phyloP scores from a whole-genome alignment of 2,113 vertebrate species.

The Sylvia atricapilla region DNA sequence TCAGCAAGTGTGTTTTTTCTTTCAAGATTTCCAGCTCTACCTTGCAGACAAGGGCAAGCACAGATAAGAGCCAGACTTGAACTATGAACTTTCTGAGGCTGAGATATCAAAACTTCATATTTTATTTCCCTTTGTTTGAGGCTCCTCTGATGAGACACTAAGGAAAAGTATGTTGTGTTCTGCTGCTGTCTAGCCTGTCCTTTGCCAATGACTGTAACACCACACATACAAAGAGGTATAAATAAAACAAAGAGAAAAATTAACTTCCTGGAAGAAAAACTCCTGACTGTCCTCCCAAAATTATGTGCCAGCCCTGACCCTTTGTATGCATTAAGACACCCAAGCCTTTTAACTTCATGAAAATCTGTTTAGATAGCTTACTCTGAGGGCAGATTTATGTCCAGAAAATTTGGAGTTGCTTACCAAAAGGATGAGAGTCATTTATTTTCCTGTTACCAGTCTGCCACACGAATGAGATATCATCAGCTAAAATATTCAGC shows the following conservation, averaged over 20 bases:
- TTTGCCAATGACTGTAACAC: constrained; percentile 44
- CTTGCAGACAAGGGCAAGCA: background rate
- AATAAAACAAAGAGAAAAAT: constrained; percentile 78
- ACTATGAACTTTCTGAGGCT: constrained; percentile 17
- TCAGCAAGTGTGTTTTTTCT: background rate
- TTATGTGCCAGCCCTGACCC: constrained; percentile 75
- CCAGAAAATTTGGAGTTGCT: constrained; percentile 83
- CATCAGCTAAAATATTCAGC: constrained; percentile 86
- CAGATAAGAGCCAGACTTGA: constrained; percentile 13
- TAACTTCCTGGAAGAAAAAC: constrained; percentile 73
- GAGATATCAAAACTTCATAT: background rate
- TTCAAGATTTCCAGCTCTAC: constrained; percentile 1
- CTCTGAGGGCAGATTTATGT: constrained; percentile 83
- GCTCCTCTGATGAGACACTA: background rate
- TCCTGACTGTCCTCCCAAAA: constrained; percentile 65
- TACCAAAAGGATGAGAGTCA: constrained; percentile 82
- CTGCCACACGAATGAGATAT: constrained; percentile 84
- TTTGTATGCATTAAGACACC: constrained; percentile 70
- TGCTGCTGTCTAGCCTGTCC: background rate
- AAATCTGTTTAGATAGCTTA: constrained; percentile 76
- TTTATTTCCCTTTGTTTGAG: constrained; percentile 31
- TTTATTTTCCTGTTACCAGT: constrained; percentile 88
- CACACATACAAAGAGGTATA: constrained; percentile 47
- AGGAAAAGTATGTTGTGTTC: background rate
- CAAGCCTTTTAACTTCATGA: constrained; percentile 76